Conservation (phyloP, 2,888 invertebrate genomes). For the Meiosimyza platycephala region DNA sequence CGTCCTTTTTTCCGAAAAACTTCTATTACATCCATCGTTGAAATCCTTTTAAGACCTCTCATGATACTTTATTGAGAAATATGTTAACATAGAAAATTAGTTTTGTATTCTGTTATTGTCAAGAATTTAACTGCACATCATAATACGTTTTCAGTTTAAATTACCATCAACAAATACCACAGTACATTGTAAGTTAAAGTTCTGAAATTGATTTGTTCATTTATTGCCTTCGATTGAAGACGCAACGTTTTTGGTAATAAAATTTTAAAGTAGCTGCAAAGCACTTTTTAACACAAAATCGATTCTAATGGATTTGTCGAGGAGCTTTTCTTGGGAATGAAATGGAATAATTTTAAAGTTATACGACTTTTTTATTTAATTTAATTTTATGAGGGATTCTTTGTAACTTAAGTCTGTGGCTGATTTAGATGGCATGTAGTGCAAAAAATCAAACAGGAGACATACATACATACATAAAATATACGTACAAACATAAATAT, state of each 20-base stretch:
- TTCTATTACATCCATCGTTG: no score
- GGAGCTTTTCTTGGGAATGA: neutral
- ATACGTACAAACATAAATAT: no score
- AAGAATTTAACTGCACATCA: no score
- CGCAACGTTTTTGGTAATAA: neutral
- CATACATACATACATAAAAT: neutral
- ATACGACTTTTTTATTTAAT: slow-evolving; percentile 2
- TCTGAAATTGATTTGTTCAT: slow-evolving; percentile 11
- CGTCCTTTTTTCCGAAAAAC: no score
- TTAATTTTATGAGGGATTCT: slow-evolving; percentile 3
- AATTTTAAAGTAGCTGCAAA: slow-evolving; percentile 7
- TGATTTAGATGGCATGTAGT: no score
- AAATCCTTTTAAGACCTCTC: no score
- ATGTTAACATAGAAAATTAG: no score
- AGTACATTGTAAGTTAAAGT: neutral
- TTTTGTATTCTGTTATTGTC: no score
- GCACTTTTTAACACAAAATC: neutral
- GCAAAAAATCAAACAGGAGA: neutral
- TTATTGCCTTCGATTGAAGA: neutral
- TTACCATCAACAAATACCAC: no score
- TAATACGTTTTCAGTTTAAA: no score
- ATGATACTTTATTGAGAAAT: no score
- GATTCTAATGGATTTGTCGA: slow-evolving; percentile 2
- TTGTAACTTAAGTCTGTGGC: neutral
- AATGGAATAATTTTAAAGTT: neutral